Percentiles rank a stretch among this genome's conserved stretches.
Evolutionary conservation across 2,797 vertebrate genomes (phyloP).

Genomic region (Cercopithecus diana): DNA sequence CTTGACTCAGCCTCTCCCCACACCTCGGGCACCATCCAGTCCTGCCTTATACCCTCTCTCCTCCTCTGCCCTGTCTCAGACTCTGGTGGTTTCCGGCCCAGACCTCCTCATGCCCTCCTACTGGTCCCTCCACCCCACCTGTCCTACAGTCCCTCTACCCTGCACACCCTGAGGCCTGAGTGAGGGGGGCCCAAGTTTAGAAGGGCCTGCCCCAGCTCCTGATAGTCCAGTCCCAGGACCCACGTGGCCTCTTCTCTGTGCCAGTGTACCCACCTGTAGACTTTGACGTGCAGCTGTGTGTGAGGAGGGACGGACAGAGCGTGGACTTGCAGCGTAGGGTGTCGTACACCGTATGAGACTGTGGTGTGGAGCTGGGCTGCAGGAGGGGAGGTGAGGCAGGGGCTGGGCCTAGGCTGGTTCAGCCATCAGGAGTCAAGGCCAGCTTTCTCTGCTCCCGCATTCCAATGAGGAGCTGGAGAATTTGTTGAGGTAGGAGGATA

Average conservation of each 20-base stretch:
- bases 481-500: not conserved
- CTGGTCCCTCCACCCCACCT: not conserved
- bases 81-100: not conserved
- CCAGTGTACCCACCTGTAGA: fast-evolving
- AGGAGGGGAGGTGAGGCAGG: not conserved
- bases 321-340: not conserved
- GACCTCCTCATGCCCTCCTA: fast-evolving
- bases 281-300: not conserved
- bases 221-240: too few relatives aligned
- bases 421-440: not conserved
- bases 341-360: fast-evolving
- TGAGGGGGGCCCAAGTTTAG: not conserved
- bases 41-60: fast-evolving
- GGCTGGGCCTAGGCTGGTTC: fast-evolving
- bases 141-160: not conserved
- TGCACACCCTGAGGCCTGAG: not conserved
- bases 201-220: fast-evolving
- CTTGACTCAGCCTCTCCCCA: not conserved
- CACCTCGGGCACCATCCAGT: not conserved
- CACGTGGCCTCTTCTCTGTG: fast-evolving
- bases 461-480: not conserved
- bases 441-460: not conserved
- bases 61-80: not conserved
- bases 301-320: not conserved
- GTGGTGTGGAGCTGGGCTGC: not conserved